Conservation (phyloP, 1,140 invertebrate genomes). For the Platorchestia sp. region DNA sequence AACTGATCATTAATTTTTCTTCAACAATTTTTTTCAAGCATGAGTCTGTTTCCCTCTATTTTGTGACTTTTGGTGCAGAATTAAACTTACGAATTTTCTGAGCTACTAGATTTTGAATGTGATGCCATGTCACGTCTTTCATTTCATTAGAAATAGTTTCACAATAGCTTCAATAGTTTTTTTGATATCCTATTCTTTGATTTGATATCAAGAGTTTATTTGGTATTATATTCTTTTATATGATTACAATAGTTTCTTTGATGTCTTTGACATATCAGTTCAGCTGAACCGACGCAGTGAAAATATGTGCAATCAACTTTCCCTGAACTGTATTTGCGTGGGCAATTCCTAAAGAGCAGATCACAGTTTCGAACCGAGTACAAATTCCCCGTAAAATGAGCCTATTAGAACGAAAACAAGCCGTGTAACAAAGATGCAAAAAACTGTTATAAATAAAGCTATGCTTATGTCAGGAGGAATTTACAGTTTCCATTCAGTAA, state of each 20-base stretch:
- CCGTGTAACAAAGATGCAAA: conserved; percentile 19
- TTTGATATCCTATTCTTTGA: too few species aligned
- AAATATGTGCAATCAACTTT: neutral
- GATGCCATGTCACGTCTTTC: too few species aligned
- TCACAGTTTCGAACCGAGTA: neutral
- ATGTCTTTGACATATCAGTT: neutral
- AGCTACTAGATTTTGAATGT: too few species aligned
- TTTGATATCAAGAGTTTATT: too few species aligned
- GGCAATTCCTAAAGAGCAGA: neutral
- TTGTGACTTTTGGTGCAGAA: too few species aligned
- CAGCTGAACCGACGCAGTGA: neutral
- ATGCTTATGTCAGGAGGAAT: conserved; percentile 46
- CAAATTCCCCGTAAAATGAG: conserved; percentile 39
- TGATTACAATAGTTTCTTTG: neutral
- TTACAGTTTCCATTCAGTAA: conserved; percentile 53
- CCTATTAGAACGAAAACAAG: neutral
- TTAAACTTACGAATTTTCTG: too few species aligned
- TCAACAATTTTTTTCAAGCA: too few species aligned
- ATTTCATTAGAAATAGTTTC: too few species aligned
- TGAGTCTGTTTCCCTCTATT: too few species aligned
- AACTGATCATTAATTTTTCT: neutral
- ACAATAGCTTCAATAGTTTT: too few species aligned
- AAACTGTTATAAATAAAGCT: conserved; percentile 50
- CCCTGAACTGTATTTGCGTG: neutral
- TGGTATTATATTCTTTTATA: too few species aligned